These are phyloP conservation scores for Lasioglossum leucozonium DNA, from an alignment of 2,888 invertebrate species.

Conservation along the genomic window DNA sequence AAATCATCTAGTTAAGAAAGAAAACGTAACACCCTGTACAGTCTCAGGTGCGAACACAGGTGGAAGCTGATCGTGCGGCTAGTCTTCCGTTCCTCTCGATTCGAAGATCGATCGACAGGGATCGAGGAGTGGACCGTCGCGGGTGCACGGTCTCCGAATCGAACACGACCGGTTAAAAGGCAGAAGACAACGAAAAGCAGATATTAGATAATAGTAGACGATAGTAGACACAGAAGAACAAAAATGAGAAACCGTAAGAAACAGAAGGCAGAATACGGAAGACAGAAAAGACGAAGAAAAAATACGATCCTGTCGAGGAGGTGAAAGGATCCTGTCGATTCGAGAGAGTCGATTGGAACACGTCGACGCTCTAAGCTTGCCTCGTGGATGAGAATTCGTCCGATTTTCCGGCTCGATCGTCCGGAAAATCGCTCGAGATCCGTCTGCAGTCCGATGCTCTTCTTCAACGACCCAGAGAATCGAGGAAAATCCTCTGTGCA, in stretches of 20 bases:
- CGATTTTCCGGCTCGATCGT: not conserved
- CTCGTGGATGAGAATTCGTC: not conserved
- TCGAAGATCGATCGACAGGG: not conserved
- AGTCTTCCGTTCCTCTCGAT: not conserved
- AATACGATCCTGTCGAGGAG: conserved; percentile 37
- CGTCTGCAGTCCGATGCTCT: conserved; percentile 57
- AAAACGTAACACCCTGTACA: conserved; percentile 1
- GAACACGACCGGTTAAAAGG: conserved; percentile 35
- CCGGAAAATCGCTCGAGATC: conserved; percentile 37
- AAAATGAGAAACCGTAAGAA: conserved; percentile 13
- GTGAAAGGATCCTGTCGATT: not conserved
- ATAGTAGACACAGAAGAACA: conserved; percentile 18
- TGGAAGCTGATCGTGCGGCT: not conserved
- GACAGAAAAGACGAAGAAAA: not conserved
- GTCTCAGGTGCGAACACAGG: not conserved
- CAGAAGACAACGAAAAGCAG: conserved; percentile 35
- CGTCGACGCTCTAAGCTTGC: not conserved
- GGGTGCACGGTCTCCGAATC: conserved; percentile 58
- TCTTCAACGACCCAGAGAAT: not conserved
- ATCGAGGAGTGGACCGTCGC: conserved; percentile 12
- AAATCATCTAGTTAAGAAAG: not conserved
- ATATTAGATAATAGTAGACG: conserved; percentile 21
- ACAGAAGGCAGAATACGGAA: not conserved
- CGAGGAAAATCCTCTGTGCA: not conserved
- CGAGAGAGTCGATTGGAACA: not conserved